Base-by-base conservation (phyloP, 64 coral and sea anemone species). In the Montipora foliosa region DNA sequence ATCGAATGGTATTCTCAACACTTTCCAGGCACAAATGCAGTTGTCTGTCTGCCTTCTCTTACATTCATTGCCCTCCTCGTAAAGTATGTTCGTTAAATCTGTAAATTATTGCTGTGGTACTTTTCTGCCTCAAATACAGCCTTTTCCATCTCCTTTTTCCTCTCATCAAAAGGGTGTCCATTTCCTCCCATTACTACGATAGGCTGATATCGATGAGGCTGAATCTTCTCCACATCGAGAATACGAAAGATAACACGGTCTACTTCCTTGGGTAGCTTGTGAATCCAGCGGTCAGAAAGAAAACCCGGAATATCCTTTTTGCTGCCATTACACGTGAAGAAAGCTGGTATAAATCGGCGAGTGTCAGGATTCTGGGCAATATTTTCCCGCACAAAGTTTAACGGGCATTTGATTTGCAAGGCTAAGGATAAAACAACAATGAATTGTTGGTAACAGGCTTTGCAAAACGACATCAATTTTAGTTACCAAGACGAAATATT, bases 181-280 rank as follows among this genome's bases (percentile, higher is more conserved):
- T 92, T 80, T 5, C 96, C 96, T 11, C 96, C 96, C 67, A 98
- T 82, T 5, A 98, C 89, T 4, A 87, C 69, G 24, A 98, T 92
- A 74, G 90, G 89, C 1, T 86, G 89, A 2, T 83, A 81, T 5
- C 92, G 89, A 37, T 91, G 81, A 13, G 96, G 96, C 66, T 98
- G 96, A 82, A 94, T 94, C 14, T 82, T 77, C 57, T 98, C 96
- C 16, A 98, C 94, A 51, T 95, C 95, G 4, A 98, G 89, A 68
- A 98, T 67, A 6, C 94, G 92, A 79, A 91, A 98, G 60, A 95
- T 87, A 71, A 98, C 22, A 51, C 96, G 90, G 22, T 98, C 86
- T 4, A 98, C 80, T 80, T 98, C 93, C 13, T 89, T 82, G 17
- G 93, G 96, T 9, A 98, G 50, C 70, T 91, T 79, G 71, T 94